Evolutionary conservation across 2,797 vertebrate genomes (phyloP).

Genomic region (Microctenopoma lineatum): DNA sequence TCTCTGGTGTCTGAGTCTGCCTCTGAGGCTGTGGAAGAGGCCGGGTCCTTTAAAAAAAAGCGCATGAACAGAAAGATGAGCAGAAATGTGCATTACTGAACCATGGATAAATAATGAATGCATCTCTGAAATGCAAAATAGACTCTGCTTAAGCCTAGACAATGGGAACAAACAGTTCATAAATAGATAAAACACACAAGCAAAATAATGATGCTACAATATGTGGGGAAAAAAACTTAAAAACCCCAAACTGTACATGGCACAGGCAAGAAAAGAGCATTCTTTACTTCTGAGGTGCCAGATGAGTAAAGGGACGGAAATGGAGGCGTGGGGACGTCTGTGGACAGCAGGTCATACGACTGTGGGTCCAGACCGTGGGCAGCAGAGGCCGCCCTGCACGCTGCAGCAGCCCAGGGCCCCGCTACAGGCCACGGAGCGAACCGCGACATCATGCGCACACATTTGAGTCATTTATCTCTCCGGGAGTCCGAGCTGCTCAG

Average conservation of each 20-base stretch:
- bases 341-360: constrained; percentile 24
- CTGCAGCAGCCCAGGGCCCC: constrained; percentile 69
- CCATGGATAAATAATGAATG: constrained; percentile 42
- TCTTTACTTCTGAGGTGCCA: background rate
- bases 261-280: background rate
- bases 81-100: constrained; percentile 44
- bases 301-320: background rate
- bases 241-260: too few species aligned
- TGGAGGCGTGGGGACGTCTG: background rate
- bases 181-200: constrained; percentile 18
- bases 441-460: background rate
- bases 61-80: constrained; percentile 31
- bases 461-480: background rate
- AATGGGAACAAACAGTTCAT: constrained; percentile 29
- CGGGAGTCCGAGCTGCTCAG: accelerated
- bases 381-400: constrained; percentile 64
- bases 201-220: background rate
- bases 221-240: background rate
- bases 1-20: constrained; percentile 93
- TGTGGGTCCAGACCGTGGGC: constrained; percentile 28
- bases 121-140: constrained; percentile 24
- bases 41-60: constrained; percentile 86
- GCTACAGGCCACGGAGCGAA: constrained; percentile 62
- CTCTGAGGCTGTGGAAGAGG: constrained; percentile 92
- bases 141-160: constrained; percentile 10